Evolutionary conservation across 2,888 invertebrate species (phyloP).

Genomic region (Calliopum simillimum): DNA sequence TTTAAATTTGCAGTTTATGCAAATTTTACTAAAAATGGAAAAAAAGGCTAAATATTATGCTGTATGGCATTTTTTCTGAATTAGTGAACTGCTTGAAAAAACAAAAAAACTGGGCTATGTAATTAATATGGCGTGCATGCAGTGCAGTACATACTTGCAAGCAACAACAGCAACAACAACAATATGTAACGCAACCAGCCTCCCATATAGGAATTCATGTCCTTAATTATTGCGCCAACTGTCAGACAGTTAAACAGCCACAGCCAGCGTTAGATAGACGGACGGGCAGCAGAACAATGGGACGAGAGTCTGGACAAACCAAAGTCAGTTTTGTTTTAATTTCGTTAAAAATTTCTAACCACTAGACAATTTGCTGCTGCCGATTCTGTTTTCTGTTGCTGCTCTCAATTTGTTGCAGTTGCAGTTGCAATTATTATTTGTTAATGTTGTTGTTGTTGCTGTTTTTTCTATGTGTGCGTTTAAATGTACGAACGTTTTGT

Average conservation of each 20-base stretch:
- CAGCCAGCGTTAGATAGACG: conserved; percentile 4
- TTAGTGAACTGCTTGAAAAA: not conserved
- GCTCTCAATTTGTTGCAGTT: not conserved
- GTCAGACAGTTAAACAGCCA: conserved; percentile 7
- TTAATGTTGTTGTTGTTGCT: no score
- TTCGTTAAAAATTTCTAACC: conserved; percentile 26
- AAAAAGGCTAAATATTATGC: not conserved
- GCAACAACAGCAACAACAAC: not conserved
- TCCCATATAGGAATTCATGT: not conserved
- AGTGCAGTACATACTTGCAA: not conserved
- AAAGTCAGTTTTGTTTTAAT: conserved; percentile 21
- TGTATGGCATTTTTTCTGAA: no score
- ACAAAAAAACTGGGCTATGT: not conserved
- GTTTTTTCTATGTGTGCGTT: no score
- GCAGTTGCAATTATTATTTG: conserved; percentile 2
- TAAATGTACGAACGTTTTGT: no score
- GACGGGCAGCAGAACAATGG: not conserved
- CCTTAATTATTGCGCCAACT: conserved; percentile 15
- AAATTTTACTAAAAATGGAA: not conserved
- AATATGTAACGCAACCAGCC: not conserved
- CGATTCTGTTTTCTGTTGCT: not conserved
- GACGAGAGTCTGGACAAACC: not conserved
- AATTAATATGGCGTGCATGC: conserved; percentile 30
- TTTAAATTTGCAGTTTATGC: not conserved
- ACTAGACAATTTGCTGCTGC: not conserved